Evolutionary conservation across 2,797 vertebrate species (phyloP), one percentile per base, ranked within the genome.

Genomic region (Sparus aurata): DNA sequence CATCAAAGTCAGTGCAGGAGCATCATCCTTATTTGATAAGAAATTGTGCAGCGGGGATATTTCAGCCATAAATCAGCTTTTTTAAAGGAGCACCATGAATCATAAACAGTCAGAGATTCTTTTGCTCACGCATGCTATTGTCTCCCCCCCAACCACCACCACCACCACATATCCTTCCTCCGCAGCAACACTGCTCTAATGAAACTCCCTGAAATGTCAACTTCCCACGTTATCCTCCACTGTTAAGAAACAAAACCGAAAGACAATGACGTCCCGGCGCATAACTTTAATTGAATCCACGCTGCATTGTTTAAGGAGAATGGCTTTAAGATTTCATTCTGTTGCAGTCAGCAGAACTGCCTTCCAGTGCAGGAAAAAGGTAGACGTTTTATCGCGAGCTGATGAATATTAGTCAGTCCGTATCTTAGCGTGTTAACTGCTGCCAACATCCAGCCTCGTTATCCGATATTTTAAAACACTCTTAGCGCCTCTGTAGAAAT

Each of bases 251-350:
- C 22, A 23, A 50, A 71, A 69, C 25, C 17, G 3, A 70, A 65
- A 81, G 54, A 85, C 83, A 88, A 88, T 80, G 55, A 70, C 41
- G 78, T 59, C 41, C 67, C 23, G 20, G 17, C 61, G 64, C 58
- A 62, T 47, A 77, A 77, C 34, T 82, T 86, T 84, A 89, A 92
- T 82, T 80, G 50, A 84, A 88, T 88, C 88, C 25, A 15, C 5
- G 20, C 61, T 80, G 81, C 23, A 77, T 91, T 91, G 88, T 89
- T 75, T 41, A 43, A 55, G 17, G 72, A 75, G 66, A 85, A 83
- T 75, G 68, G 27, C 43, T 77, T 78, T 53, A 62, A 68, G 68
- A 71, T 59, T 34, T 75, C 23, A 75, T 80, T 79, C 34, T 68
- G 58, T 13, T 41, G 49, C 60, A 73, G 57, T 88, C 81, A 87